A percentile compares a stretch with the other conserved stretches of the same genome.
Evolutionary conservation across 2,888 invertebrate species (phyloP).

Genomic region (Oligia latruncula): DNA sequence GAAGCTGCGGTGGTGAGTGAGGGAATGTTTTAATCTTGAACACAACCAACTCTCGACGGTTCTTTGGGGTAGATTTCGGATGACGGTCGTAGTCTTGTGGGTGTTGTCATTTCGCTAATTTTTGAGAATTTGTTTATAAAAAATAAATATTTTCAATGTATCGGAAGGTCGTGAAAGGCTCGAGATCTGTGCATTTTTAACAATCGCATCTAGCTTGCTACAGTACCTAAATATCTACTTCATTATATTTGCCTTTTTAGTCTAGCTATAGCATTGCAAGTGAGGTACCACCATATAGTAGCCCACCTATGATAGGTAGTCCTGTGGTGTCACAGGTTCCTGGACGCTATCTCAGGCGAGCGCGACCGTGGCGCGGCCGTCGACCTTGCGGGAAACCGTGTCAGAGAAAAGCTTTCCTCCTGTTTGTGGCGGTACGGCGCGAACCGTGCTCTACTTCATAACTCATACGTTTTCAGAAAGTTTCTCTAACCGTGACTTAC

Average conservation of each 20-base stretch:
- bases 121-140: no score
- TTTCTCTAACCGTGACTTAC: constrained; percentile 28
- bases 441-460: constrained; percentile 76
- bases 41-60: no score
- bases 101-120: no score
- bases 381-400: constrained; percentile 85
- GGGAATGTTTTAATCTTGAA: no score
- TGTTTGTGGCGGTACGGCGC: constrained; percentile 65
- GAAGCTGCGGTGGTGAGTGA: no score
- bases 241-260: background rate
- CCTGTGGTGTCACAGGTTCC: background rate
- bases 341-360: constrained; percentile 24
- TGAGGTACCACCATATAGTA: background rate
- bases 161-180: no score
- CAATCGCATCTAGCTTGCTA: background rate
- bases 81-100: no score
- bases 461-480: constrained; percentile 14
- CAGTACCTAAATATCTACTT: background rate
- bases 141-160: no score
- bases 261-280: no score
- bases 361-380: constrained; percentile 81
- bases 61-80: no score
- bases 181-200: no score
- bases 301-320: background rate
- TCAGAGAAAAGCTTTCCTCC: constrained; percentile 86